Conservation (phyloP, 2,888 invertebrate genomes). For the Orthosia cruda region DNA sequence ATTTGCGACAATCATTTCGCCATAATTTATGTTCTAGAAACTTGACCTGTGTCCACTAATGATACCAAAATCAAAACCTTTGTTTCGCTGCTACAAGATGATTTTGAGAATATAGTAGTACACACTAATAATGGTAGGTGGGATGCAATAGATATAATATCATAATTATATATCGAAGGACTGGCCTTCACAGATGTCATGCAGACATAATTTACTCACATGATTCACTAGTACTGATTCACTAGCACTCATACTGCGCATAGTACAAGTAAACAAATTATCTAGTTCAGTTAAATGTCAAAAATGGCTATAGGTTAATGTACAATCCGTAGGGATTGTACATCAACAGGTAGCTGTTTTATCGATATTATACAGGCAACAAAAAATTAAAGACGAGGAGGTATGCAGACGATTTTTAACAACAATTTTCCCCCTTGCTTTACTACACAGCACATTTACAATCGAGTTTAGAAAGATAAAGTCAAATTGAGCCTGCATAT, state of each 20-base stretch:
- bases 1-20: too few species aligned
- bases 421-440: too few species aligned
- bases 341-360: too few species aligned
- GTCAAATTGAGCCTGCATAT: not conserved
- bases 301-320: not conserved
- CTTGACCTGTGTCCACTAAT: not conserved
- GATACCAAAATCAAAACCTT: not conserved
- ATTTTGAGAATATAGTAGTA: not conserved
- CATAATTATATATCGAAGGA: not conserved
- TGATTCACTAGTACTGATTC: too few species aligned
- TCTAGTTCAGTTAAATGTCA: not conserved
- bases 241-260: too few species aligned
- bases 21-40: not conserved
- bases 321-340: too few species aligned
- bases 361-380: not conserved
- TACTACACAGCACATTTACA: not conserved
- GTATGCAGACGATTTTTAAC: too few species aligned
- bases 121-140: too few species aligned
- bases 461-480: not conserved
- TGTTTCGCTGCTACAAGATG: not conserved
- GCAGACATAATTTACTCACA: not conserved
- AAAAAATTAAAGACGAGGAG: not conserved
- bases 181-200: not conserved
- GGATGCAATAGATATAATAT: too few species aligned
- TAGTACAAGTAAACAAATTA: not conserved